Conservation (phyloP, 2,888 invertebrate species). For the Paralinhomoeus sp. region DNA sequence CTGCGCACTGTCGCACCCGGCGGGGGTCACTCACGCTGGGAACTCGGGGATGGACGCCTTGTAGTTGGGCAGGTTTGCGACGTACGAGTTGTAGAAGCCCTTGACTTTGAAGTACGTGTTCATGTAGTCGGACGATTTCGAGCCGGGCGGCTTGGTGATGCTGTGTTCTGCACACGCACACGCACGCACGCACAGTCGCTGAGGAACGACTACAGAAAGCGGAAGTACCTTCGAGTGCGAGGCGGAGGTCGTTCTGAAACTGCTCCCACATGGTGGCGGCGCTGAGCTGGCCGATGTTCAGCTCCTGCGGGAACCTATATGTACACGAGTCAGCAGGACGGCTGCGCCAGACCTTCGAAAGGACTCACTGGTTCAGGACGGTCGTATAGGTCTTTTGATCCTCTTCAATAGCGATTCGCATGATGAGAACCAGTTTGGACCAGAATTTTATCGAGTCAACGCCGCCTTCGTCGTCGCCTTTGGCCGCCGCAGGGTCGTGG, state of each 20-base stretch:
- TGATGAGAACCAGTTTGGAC: constrained; percentile 86
- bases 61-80: constrained; percentile 85
- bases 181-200: background rate
- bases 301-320: constrained; percentile 65
- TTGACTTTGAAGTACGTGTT: constrained; percentile 97
- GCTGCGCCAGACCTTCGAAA: background rate
- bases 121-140: constrained; percentile 98
- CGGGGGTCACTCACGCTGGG: constrained; percentile 42
- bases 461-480: constrained; percentile 36
- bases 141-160: constrained; percentile 50
- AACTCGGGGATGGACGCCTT: constrained; percentile 93
- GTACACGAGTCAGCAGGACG: background rate
- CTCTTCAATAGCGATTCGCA: constrained; percentile 94
- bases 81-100: constrained; percentile 92
- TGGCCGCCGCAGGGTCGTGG: constrained; percentile 21
- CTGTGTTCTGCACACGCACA: constrained; percentile 63
- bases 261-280: constrained; percentile 92
- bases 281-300: constrained; percentile 90
- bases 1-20: background rate
- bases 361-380: constrained; percentile 59
- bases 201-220: background rate
- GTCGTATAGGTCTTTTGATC: constrained; percentile 92
- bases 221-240: constrained; percentile 54
- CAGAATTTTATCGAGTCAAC: constrained; percentile 73
- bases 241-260: constrained; percentile 73